A percentile compares a stretch with the other conserved stretches of the same genome.
phyloP scores from a whole-genome alignment of 2,113 vertebrate species.

The Rana temporaria region DNA sequence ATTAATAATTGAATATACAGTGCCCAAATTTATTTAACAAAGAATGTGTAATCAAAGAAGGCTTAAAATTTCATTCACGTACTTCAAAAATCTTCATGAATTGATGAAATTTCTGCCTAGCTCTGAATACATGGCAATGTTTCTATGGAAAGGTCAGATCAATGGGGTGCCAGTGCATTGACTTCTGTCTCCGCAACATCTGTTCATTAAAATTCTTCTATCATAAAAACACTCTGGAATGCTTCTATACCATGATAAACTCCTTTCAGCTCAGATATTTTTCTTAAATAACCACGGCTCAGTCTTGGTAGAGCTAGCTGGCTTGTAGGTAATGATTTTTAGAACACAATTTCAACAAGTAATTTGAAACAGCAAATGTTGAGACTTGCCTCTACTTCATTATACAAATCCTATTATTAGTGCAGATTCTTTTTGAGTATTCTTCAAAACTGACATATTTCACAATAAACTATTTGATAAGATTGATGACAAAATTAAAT shows the following conservation, averaged over 20 bases:
- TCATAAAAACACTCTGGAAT: slow-evolving; percentile 4
- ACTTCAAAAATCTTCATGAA: background rate
- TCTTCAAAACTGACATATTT: slow-evolving; percentile 9
- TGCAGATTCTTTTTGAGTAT: slow-evolving; percentile 6
- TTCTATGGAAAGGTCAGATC: slow-evolving; percentile 2
- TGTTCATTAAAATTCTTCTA: slow-evolving; percentile 13
- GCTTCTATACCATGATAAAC: background rate
- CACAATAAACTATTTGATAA: slow-evolving; percentile 31
- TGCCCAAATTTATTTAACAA: background rate
- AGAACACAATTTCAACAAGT: slow-evolving; percentile 18
- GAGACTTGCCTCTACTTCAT: slow-evolving; percentile 33
- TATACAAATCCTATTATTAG: background rate
- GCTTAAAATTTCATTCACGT: background rate
- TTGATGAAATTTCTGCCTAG: background rate
- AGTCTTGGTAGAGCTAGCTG: background rate
- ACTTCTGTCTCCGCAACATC: slow-evolving; percentile 16
- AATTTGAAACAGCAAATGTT: slow-evolving; percentile 34
- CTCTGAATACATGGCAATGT: background rate
- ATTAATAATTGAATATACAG: background rate
- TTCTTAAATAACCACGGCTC: background rate
- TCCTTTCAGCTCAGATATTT: background rate
- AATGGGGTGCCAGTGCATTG: background rate
- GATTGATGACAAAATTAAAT: background rate
- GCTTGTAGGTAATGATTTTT: slow-evolving; percentile 22
- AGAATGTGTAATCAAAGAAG: background rate